phyloP scores from a whole-genome alignment of 2,888 invertebrate genomes.

The Drosophila robusta region DNA sequence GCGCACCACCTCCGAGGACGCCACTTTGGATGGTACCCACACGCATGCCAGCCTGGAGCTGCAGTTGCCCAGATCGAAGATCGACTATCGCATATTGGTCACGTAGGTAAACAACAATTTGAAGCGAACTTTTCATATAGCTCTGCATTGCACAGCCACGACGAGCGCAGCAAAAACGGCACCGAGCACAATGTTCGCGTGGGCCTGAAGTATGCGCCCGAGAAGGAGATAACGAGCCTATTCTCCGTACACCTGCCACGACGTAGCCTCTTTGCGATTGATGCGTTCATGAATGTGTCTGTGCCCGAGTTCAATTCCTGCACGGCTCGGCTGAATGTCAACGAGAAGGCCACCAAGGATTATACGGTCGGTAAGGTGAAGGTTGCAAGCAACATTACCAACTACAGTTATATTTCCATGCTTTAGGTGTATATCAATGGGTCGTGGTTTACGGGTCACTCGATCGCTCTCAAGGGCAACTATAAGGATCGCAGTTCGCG shows the following conservation, averaged over 20 bases:
- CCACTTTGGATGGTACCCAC: constrained; percentile 85
- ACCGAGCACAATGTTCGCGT: constrained; percentile 86
- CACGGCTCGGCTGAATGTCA: constrained; percentile 88
- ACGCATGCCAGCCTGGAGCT: constrained; percentile 88
- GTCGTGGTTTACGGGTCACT: constrained; percentile 91
- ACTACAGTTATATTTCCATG: not conserved
- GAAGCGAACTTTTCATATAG: not conserved
- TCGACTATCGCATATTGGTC: constrained; percentile 88
- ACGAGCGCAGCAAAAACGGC: constrained; percentile 85
- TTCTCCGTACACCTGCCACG: constrained; percentile 88
- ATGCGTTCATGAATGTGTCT: constrained; percentile 90
- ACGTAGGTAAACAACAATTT: constrained; percentile 75
- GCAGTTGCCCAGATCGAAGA: constrained; percentile 88
- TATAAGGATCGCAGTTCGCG: constrained; percentile 91
- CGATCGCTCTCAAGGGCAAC: constrained; percentile 88
- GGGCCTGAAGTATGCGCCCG: constrained; percentile 87
- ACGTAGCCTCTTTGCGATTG: constrained; percentile 88
- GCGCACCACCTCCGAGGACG: constrained; percentile 88
- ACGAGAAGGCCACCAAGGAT: constrained; percentile 88
- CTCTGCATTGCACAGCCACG: constrained; percentile 72
- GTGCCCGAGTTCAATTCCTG: constrained; percentile 91
- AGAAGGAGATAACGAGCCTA: constrained; percentile 87
- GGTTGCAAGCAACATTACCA: not conserved
- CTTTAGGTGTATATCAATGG: constrained; percentile 89
- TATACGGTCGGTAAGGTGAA: constrained; percentile 87